Percentiles rank a stretch among this genome's conserved stretches.
phyloP scores from a whole-genome alignment of 2,888 invertebrate genomes.

The Aethes cnicana region DNA sequence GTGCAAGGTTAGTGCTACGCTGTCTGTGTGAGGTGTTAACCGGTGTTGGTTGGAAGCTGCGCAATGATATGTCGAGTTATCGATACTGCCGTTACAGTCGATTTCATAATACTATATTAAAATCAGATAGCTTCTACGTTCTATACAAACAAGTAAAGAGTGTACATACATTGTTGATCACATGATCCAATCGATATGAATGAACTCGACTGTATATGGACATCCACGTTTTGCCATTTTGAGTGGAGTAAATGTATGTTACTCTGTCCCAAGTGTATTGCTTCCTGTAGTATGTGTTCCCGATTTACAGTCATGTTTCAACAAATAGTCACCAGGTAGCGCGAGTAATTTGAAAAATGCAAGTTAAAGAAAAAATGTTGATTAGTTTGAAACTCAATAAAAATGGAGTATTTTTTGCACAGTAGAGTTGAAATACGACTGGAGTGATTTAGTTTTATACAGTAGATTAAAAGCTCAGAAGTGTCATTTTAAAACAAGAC shows the following conservation, averaged over 20 bases:
- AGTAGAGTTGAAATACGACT: background rate
- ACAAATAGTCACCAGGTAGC: background rate
- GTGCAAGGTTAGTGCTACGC: constrained; percentile 18
- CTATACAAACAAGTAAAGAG: too few relatives aligned
- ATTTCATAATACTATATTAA: background rate
- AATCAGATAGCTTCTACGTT: too few relatives aligned
- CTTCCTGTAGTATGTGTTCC: constrained; percentile 17
- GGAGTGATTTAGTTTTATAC: too few relatives aligned
- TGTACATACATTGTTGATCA: too few relatives aligned
- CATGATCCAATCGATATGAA: too few relatives aligned
- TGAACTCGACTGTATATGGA: too few relatives aligned
- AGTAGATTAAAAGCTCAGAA: too few relatives aligned
- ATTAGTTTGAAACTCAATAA: background rate
- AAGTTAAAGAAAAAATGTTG: background rate
- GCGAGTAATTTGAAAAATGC: background rate
- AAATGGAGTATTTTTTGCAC: background rate
- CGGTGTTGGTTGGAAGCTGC: constrained; percentile 34
- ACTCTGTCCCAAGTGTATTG: constrained; percentile 4
- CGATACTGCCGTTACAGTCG: background rate
- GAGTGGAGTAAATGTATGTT: background rate
- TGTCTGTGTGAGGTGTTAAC: constrained; percentile 3
- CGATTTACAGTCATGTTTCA: constrained; percentile 7
- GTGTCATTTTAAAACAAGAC: too few relatives aligned
- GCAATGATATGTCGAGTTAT: background rate
- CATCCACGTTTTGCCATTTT: background rate